A percentile compares a stretch with the other conserved stretches of the same genome.
Evolutionary conservation across 2,113 vertebrate species (phyloP).

Genomic region (Murina feae): DNA sequence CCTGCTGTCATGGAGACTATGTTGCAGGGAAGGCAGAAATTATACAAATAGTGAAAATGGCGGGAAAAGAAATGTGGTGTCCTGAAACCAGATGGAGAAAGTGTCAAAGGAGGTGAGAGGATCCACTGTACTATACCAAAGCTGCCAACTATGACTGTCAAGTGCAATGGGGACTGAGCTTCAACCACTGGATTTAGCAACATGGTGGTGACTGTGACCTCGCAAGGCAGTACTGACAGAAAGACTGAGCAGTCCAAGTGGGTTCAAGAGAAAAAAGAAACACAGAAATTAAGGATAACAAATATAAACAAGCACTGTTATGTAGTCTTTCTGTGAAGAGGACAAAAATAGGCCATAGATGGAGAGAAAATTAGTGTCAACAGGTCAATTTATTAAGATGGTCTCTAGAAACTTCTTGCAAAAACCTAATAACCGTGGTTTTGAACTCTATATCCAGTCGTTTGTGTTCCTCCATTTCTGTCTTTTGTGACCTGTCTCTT

Average conservation of each 20-base stretch:
- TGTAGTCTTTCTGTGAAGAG: not conserved
- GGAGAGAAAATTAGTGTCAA: not conserved
- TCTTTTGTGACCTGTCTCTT: no score
- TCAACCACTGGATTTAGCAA: accelerated
- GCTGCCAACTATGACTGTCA: not conserved
- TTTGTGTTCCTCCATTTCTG: no score
- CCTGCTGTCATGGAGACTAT: not conserved
- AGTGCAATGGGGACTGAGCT: accelerated
- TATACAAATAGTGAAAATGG: not conserved
- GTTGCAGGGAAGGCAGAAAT: not conserved
- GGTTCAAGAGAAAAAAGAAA: not conserved
- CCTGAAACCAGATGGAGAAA: not conserved
- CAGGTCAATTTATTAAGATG: not conserved
- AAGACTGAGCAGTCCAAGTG: not conserved
- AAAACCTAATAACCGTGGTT: no score
- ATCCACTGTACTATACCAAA: accelerated
- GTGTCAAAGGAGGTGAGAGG: not conserved
- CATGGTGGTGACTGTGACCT: not conserved
- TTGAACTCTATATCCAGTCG: no score
- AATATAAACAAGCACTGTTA: not conserved
- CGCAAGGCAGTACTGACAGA: not conserved
- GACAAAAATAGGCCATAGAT: accelerated
- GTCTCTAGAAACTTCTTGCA: no score
- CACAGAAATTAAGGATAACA: not conserved
- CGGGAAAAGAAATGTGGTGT: accelerated